phyloP scores from a whole-genome alignment of 2,888 invertebrate genomes.

The Horisme vitalbata region DNA sequence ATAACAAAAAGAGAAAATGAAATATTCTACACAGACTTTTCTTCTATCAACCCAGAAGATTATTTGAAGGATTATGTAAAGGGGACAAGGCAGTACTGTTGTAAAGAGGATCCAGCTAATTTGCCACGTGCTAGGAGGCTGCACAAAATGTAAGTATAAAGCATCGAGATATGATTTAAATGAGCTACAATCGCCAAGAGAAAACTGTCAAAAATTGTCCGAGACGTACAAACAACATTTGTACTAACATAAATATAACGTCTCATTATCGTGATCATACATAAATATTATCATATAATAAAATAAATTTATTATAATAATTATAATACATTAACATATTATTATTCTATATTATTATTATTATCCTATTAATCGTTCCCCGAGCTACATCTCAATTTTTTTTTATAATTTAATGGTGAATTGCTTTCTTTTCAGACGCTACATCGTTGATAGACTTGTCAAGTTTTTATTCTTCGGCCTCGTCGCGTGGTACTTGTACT shows the following conservation, averaged over 20 bases:
- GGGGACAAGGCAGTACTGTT: slow-evolving; percentile 90
- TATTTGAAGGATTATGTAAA: slow-evolving; percentile 84
- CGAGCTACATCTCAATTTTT: no score
- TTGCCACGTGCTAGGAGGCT: slow-evolving; percentile 87
- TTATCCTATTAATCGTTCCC: no score
- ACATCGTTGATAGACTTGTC: slow-evolving; percentile 53
- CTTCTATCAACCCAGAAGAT: slow-evolving; percentile 50
- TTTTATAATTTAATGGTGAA: slow-evolving; percentile 38
- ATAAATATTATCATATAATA: no score
- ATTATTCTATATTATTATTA: no score
- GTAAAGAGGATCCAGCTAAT: slow-evolving; percentile 91
- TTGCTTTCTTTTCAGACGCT: slow-evolving; percentile 58
- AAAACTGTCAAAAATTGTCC: no score
- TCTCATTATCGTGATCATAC: no score
- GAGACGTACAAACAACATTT: no score
- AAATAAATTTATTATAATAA: no score
- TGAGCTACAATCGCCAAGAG: no score
- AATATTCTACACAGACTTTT: slow-evolving; percentile 82
- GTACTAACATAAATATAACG: no score
- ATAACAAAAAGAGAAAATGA: slow-evolving; percentile 83
- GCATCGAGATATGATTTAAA: no score
- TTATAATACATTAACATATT: no score
- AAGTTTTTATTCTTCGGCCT: slow-evolving; percentile 50
- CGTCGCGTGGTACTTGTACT: slow-evolving; percentile 58
- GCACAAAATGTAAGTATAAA: slow-evolving; percentile 79